Conservation (phyloP, 2,113 vertebrate species). For the Zapus hudsonius region DNA sequence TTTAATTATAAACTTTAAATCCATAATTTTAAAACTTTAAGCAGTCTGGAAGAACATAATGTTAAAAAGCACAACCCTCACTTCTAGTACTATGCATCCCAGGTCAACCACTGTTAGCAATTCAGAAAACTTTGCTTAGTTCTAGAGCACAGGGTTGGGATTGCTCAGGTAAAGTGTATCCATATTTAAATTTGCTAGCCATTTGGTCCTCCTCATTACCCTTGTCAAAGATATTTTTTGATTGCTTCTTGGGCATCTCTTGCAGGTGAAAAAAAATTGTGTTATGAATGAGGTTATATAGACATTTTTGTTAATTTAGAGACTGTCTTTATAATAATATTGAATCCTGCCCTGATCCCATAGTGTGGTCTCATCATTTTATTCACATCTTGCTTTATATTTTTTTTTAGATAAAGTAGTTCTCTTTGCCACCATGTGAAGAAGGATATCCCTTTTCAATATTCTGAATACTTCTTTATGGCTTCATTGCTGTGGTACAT, state of each 20-base stretch:
- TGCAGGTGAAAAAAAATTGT: constrained; percentile 41
- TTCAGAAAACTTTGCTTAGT: constrained; percentile 10
- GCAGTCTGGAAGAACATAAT: not conserved
- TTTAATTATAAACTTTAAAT: constrained; percentile 42
- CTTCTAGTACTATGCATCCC: not conserved
- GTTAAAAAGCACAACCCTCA: not conserved
- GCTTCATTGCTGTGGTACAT: constrained; percentile 14
- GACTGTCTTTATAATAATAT: not conserved
- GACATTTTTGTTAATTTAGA: constrained; percentile 32
- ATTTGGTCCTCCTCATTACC: not conserved
- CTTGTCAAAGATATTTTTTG: not conserved
- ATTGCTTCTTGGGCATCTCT: not conserved
- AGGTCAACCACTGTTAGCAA: not conserved
- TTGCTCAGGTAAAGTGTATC: not conserved
- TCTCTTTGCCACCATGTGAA: not conserved
- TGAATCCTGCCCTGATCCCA: not conserved
- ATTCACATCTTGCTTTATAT: constrained; percentile 28
- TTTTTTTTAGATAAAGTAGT: not conserved
- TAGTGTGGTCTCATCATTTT: not conserved
- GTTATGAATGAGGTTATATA: constrained; percentile 50
- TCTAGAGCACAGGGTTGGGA: constrained; percentile 35
- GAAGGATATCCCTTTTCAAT: not conserved
- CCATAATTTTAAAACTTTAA: not conserved
- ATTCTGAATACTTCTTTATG: not conserved
- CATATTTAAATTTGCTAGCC: constrained; percentile 20